Conservation (phyloP, 2,797 vertebrate genomes). For the Gephyroberyx darwinii region DNA sequence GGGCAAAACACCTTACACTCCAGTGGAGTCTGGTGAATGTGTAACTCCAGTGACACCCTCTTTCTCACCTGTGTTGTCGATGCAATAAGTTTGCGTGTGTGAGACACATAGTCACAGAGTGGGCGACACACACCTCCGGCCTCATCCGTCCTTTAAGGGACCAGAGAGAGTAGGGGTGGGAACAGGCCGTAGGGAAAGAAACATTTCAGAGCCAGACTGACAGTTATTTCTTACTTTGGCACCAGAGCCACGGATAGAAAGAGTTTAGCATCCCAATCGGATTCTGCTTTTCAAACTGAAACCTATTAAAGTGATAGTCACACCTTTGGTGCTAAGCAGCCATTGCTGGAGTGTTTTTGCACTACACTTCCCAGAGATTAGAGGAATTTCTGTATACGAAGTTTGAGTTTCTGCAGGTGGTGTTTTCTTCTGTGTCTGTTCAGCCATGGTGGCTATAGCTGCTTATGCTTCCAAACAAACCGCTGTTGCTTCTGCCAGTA, state of each 20-base stretch:
- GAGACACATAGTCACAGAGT: constrained; percentile 29
- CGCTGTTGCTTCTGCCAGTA: no score
- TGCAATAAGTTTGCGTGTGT: constrained; percentile 28
- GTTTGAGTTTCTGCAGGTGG: no score
- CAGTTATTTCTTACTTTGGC: constrained; percentile 15
- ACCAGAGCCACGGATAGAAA: background rate
- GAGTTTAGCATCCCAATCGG: no score
- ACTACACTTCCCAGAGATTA: no score
- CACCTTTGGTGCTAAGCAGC: no score
- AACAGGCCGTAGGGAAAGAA: constrained; percentile 10
- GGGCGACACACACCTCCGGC: constrained; percentile 46
- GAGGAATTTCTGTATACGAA: no score
- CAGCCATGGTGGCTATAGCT: no score
- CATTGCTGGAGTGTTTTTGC: no score
- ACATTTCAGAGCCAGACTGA: constrained; percentile 27
- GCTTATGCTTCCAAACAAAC: no score
- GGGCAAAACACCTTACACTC: constrained; percentile 25
- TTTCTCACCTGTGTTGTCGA: constrained; percentile 32
- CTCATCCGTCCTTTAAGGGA: constrained; percentile 29
- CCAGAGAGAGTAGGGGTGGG: constrained; percentile 2
- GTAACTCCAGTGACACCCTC: constrained; percentile 27
- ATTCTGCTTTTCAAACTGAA: no score
- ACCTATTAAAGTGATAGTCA: no score
- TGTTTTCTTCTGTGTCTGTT: no score
- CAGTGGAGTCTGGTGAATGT: constrained; percentile 1